These are phyloP conservation scores for Diplazon laetatorius DNA, from an alignment of 2,888 invertebrate species.

Conservation along the genomic window DNA sequence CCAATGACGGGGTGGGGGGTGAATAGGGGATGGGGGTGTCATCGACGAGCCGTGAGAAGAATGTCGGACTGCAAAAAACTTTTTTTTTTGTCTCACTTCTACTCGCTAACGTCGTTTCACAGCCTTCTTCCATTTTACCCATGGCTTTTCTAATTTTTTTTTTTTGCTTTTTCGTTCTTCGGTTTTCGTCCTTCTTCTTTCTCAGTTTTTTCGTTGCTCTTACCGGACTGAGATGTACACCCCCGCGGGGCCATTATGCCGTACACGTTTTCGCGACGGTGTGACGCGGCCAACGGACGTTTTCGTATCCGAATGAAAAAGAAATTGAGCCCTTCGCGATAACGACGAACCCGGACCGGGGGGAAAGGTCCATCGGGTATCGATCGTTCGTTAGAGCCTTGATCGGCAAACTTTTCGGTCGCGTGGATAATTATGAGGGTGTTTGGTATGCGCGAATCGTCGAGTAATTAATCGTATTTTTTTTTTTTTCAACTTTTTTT, in stretches of 20 bases:
- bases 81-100: too few species aligned
- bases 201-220: conserved; percentile 2
- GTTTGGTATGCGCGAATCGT: conserved; percentile 8
- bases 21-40: too few species aligned
- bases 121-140: too few species aligned
- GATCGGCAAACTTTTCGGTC: background rate
- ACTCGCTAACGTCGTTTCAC: too few species aligned
- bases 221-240: background rate
- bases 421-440: background rate
- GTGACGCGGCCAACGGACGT: background rate
- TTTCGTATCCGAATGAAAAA: conserved; percentile 22
- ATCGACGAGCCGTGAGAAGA: conserved; percentile 36
- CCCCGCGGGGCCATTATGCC: conserved; percentile 20
- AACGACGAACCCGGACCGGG: background rate
- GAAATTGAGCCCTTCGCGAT: conserved; percentile 7
- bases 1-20: conserved; percentile 33
- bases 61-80: conserved; percentile 29
- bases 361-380: background rate
- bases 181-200: background rate
- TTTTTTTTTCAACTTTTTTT: background rate
- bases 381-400: background rate
- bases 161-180: background rate
- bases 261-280: conserved; percentile 45
- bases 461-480: background rate
- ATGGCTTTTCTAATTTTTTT: too few species aligned